A percentile compares a stretch with the other conserved stretches of the same genome.
These are phyloP conservation scores for Batillaria attramentaria DNA, from an alignment of 1,140 invertebrate genomes.

Conservation along the genomic window DNA sequence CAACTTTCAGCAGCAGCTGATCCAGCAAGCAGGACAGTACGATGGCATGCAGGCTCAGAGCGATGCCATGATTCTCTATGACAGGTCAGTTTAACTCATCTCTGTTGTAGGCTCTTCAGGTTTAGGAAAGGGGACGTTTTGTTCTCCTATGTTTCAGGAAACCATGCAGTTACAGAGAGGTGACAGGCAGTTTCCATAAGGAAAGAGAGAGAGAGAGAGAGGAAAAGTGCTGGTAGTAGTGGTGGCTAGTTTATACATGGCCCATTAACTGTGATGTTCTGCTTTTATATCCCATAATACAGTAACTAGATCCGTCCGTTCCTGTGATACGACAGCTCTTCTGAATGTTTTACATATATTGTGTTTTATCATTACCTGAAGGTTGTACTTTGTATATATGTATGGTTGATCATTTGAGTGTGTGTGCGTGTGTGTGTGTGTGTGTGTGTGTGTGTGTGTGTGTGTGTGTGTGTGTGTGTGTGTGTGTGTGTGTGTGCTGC, in stretches of 20 bases:
- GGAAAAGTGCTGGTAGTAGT: no score
- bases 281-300: no score
- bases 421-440: background rate
- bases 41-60: conserved; percentile 82
- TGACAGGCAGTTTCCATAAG: background rate
- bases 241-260: no score
- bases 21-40: conserved; percentile 69
- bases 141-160: no score
- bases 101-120: background rate
- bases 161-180: no score
- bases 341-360: no score
- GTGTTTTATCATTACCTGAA: no score
- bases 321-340: no score
- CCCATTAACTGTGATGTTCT: no score
- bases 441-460: background rate
- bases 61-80: conserved; percentile 94
- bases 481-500: background rate
- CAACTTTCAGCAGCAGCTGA: conserved; percentile 88
- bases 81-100: conserved; percentile 80
- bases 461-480: background rate
- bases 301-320: no score
- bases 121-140: no score
- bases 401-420: background rate
- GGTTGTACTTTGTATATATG: background rate
- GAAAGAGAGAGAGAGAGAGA: no score